Conservation (phyloP, 2,797 vertebrate genomes). For the Notamacropus eugenii region DNA sequence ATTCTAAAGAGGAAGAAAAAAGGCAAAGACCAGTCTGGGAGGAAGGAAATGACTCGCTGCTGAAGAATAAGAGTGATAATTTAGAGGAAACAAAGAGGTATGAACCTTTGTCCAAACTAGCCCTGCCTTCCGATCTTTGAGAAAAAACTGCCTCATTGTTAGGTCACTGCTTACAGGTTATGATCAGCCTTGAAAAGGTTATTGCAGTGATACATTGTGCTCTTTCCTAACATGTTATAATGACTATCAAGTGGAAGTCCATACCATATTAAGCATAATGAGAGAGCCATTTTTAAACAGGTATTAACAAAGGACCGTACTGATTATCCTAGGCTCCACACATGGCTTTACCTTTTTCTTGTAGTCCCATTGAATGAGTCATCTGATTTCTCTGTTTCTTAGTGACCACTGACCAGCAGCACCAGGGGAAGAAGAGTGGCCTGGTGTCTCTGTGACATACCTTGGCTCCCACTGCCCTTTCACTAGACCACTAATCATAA, state of each 20-base stretch:
- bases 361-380: neutral
- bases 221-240: constrained; percentile 22
- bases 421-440: neutral
- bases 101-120: accelerated
- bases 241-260: constrained; percentile 45
- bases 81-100: constrained; percentile 80
- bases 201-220: constrained; percentile 9
- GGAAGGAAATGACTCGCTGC: constrained; percentile 65
- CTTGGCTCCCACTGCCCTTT: neutral
- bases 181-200: constrained; percentile 37
- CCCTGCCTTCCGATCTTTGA: neutral
- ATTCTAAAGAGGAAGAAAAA: constrained; percentile 77
- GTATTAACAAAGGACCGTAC: neutral
- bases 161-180: constrained; percentile 15
- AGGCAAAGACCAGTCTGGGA: constrained; percentile 77
- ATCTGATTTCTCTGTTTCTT: neutral
- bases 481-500: neutral
- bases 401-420: neutral
- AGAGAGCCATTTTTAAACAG: constrained; percentile 51
- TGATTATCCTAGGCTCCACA: constrained; percentile 8
- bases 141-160: neutral
- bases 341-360: neutral
- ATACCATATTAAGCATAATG: constrained; percentile 36
- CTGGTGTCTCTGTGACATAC: neutral
- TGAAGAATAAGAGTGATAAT: constrained; percentile 59